Evolutionary conservation across 2,888 invertebrate genomes (phyloP).

Genomic region (Stenodera caucasica): DNA sequence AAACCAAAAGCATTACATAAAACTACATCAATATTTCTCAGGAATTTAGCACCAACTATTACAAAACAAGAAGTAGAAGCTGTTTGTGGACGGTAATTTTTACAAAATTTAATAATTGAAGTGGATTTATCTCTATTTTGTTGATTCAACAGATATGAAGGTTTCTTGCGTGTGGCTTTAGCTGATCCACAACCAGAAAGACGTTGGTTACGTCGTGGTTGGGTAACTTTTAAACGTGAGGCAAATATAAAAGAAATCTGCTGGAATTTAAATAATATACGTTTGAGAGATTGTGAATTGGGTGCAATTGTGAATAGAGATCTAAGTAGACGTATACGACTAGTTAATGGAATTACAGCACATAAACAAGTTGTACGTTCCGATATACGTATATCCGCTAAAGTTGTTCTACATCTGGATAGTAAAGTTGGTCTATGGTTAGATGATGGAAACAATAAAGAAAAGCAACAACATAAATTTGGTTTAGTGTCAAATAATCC

Average conservation of each 20-base stretch:
- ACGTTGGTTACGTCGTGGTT: conserved; percentile 94
- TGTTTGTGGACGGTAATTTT: conserved; percentile 56
- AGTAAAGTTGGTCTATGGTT: conserved; percentile 79
- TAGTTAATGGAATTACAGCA: conserved; percentile 86
- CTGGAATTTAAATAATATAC: conserved; percentile 96
- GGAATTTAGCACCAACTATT: conserved; percentile 94
- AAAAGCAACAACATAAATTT: conserved; percentile 58
- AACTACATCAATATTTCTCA: conserved; percentile 94
- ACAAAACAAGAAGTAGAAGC: conserved; percentile 97
- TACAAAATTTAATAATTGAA: not conserved
- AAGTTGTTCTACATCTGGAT: conserved; percentile 89
- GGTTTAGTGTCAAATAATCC: conserved; percentile 87
- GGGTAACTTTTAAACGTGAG: conserved; percentile 96
- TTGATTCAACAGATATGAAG: conserved; percentile 73
- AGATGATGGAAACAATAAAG: conserved; percentile 57
- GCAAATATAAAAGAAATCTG: conserved; percentile 99
- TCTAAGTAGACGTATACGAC: conserved; percentile 88
- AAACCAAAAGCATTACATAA: conserved; percentile 81
- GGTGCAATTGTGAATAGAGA: conserved; percentile 97
- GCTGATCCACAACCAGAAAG: conserved; percentile 97
- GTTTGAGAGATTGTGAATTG: conserved; percentile 88
- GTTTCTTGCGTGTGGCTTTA: conserved; percentile 92
- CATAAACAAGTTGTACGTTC: conserved; percentile 87
- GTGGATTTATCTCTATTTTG: not conserved
- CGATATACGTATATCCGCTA: conserved; percentile 90